Base-by-base conservation (phyloP, 2,797 vertebrate species). In the Tragopan temminckii region DNA sequence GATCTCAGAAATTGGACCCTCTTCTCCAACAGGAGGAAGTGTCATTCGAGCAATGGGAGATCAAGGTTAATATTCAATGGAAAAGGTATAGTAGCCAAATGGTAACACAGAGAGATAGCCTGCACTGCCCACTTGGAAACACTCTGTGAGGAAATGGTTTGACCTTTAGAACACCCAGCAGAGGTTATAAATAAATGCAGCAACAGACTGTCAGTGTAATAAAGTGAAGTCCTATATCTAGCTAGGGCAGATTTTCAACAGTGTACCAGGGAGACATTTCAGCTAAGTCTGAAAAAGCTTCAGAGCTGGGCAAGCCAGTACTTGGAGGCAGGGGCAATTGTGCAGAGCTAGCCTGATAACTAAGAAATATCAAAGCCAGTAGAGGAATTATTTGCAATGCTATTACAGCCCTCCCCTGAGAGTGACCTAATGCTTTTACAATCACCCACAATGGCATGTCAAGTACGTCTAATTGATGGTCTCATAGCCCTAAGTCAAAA, bases 81-180 rank as follows among this genome's bases (percentile, higher is more conserved):
- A 81, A 86, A 93, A 93, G 79, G 66, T 46, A 67, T 55, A 66
- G 79, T 53, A 83, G 88, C 84, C 86, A 96, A 95, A 87, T 12
- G 16, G 77, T 79, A 88, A 93, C 55, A 77, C 53, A 80, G 81
- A 94, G 61, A 87, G 81, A 83, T 89, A 89, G 84, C 79, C 79
- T 72, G 86, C 18, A 66, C 79, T 94, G 88, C 79, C 93, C 88
- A 80, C 85, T 95, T 96, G 92, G 72, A 96, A 93, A 85, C 62
- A 86, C 35, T 92, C 59, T 69, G 68, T 66, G 58, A 96, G 93
- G 94, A 96, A 96, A 94, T 0, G 1, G 42, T 58, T 77, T 96
- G 95, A 95, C 95, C 95, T 96, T 96, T 95, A 92, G 68, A 96
- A 93, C 76, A 95, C 84, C 81, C 88, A 91, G 90, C 78, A 92